Evolutionary conservation across 1,140 invertebrate species (phyloP).

Genomic region (Leguminivora glycinivorella): DNA sequence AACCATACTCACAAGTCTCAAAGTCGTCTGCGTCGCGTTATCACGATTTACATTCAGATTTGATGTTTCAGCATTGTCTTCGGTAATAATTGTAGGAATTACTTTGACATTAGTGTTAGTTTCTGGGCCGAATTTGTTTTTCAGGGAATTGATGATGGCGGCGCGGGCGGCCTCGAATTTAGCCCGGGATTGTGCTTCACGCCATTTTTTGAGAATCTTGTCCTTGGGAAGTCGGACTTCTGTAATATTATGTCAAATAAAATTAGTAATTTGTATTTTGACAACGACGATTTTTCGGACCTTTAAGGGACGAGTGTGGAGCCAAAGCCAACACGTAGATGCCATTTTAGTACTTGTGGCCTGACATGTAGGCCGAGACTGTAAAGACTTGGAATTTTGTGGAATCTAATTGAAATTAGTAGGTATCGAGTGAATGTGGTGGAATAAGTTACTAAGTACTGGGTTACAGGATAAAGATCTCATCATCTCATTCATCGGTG

Average conservation of each 20-base stretch:
- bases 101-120: constrained; percentile 48
- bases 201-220: constrained; percentile 63
- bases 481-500: too few relatives aligned
- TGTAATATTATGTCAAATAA: not conserved
- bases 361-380: too few relatives aligned
- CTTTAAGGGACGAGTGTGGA: too few relatives aligned
- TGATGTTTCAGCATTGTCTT: constrained; percentile 71
- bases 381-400: too few relatives aligned
- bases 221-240: constrained; percentile 43
- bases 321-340: too few relatives aligned
- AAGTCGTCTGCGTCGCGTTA: constrained; percentile 36
- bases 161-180: constrained; percentile 61
- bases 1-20: constrained; percentile 38
- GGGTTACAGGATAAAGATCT: too few relatives aligned
- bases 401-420: too few relatives aligned
- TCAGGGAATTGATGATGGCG: constrained; percentile 70
- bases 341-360: too few relatives aligned
- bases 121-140: constrained; percentile 65
- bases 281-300: too few relatives aligned
- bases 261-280: too few relatives aligned
- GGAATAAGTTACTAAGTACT: too few relatives aligned
- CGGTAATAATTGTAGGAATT: constrained; percentile 52
- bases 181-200: constrained; percentile 57
- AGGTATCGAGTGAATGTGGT: too few relatives aligned
- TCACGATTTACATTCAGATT: constrained; percentile 65